phyloP scores from a whole-genome alignment of 2,888 invertebrate genomes.

The Drosophila prolongata region DNA sequence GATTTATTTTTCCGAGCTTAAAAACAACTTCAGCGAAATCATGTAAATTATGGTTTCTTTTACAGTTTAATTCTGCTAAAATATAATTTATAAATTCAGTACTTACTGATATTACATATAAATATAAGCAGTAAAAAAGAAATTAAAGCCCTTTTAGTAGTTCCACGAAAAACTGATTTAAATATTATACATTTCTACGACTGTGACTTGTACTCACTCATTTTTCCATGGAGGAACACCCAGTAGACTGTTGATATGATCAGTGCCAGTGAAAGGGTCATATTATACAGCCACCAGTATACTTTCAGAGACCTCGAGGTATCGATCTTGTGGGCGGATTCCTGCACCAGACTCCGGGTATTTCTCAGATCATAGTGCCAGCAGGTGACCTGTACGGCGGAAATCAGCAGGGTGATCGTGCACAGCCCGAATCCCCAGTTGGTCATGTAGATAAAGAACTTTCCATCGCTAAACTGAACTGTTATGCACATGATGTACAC shows the following conservation, averaged over 20 bases:
- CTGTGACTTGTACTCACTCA: conserved; percentile 70
- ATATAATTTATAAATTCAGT: too few species aligned
- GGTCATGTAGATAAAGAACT: conserved; percentile 84
- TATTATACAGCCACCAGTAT: conserved; percentile 90
- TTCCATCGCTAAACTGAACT: conserved; percentile 74
- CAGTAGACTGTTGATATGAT: conserved; percentile 91
- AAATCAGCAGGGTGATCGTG: conserved; percentile 77
- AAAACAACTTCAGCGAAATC: too few species aligned
- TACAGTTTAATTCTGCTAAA: too few species aligned
- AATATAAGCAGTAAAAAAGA: too few species aligned
- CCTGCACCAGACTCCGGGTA: conserved; percentile 62
- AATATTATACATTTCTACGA: too few species aligned
- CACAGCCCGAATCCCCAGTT: conserved; percentile 83
- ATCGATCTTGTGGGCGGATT: conserved; percentile 59
- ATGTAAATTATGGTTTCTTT: too few species aligned
- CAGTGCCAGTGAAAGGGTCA: conserved; percentile 88
- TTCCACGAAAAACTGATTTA: background rate
- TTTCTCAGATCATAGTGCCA: conserved; percentile 81
- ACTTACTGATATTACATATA: too few species aligned
- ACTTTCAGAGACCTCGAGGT: conserved; percentile 83
- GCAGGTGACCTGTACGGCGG: conserved; percentile 80
- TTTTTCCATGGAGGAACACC: conserved; percentile 84
- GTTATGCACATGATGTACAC: conserved; percentile 73
- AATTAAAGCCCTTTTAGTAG: background rate
- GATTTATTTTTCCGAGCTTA: too few species aligned